Base-by-base conservation (phyloP, 2,888 invertebrate species). In the Elmis aenea region DNA sequence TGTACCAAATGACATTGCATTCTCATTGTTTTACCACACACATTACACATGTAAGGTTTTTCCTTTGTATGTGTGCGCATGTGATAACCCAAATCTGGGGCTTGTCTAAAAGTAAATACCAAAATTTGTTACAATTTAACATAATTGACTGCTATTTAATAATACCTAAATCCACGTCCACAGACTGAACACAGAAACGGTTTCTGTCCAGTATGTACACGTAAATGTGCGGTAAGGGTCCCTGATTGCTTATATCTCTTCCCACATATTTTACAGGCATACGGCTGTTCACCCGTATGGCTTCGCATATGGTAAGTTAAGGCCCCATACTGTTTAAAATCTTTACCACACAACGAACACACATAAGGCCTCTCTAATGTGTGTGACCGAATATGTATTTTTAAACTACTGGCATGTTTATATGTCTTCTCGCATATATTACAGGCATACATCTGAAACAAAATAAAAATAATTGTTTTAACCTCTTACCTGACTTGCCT, bases 11-110 rank as follows among this genome's bases (percentile, higher is more conserved):
- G 60, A 20, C 57, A 58, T 30, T 61, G 60, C 60, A 62, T 61
- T 8, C 57, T 48, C 61, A 64, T 61, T 2, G 55, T 57, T 48
- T 63, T 65, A 3, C 61, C 61, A 38, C 66, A 66, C 9, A 62
- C 46, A 28, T 50, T 60, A 42, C 66, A 66, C 59, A 61, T 59
- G 42, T 61, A 65, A 2, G 61, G 60, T 36, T 58, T 56, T 46
- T 63, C 63, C 46, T 64, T 60, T 3, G 62, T 64, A 33, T 65
- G 64, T 1, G 60, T 60, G 22, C 62, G 46, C 63, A 64, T 63
- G 37, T 66, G 66, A 33, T 62, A 62, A 9, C 55, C 50, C 18
- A 64, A 49, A 50, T 62, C 61, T 1, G 62, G 57, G 5, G 53
- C 54, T 51, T 60, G 55, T 12, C 59, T 57, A 29, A 33, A 40